Conservation (phyloP, 1,140 invertebrate genomes). For the Rhizoglyphus robini region DNA sequence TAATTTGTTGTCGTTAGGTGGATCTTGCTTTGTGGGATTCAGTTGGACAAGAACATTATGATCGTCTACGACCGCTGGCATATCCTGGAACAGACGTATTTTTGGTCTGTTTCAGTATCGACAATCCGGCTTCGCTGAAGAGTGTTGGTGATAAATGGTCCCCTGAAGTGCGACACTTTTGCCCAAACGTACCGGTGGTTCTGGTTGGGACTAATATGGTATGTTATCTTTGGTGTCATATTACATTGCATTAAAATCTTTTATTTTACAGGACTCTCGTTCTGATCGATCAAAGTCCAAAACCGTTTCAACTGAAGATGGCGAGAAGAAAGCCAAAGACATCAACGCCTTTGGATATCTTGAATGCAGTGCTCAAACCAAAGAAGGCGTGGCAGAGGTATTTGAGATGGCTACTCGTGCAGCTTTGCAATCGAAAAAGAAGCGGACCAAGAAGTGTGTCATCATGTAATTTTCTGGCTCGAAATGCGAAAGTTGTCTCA, state of each 20-base stretch:
- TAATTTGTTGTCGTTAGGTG: slow-evolving; percentile 43
- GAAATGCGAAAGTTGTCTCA: background rate
- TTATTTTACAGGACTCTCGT: slow-evolving; percentile 48
- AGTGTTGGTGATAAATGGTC: slow-evolving; percentile 98
- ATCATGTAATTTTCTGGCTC: slow-evolving; percentile 25
- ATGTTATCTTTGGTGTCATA: background rate
- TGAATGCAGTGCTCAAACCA: slow-evolving; percentile 98
- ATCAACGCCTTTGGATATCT: slow-evolving; percentile 98
- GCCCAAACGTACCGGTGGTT: slow-evolving; percentile 93
- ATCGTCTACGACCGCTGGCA: slow-evolving; percentile 81
- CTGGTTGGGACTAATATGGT: slow-evolving; percentile 94
- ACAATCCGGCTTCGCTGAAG: slow-evolving; percentile 88
- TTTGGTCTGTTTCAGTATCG: slow-evolving; percentile 94
- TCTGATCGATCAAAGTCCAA: slow-evolving; percentile 99
- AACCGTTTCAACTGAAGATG: slow-evolving; percentile 91
- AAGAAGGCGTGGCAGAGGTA: slow-evolving; percentile 96
- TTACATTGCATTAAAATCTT: background rate
- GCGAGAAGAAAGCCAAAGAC: slow-evolving; percentile 68
- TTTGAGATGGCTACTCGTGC: slow-evolving; percentile 98
- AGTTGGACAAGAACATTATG: slow-evolving; percentile 89
- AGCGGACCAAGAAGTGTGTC: slow-evolving; percentile 32
- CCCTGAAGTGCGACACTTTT: slow-evolving; percentile 93
- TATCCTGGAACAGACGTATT: slow-evolving; percentile 97
- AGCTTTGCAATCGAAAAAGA: slow-evolving; percentile 67
- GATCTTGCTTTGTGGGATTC: slow-evolving; percentile 96